Conservation (phyloP, 2,113 vertebrate species). For the Taurulus bubalis region DNA sequence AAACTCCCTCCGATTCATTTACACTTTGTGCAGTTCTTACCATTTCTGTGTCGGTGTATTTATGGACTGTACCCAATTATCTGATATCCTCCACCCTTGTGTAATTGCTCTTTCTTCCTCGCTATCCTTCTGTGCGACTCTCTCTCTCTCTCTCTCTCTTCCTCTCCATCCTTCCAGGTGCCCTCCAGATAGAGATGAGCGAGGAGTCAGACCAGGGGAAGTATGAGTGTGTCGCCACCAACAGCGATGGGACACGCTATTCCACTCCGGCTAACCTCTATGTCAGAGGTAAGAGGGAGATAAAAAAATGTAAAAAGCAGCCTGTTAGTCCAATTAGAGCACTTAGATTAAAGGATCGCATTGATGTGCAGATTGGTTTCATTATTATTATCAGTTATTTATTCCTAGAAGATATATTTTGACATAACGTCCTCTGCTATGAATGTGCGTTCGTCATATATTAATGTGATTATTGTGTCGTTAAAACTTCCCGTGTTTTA, state of each 20-base stretch:
- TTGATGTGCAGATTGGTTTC: background rate
- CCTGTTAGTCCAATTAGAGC: constrained; percentile 1
- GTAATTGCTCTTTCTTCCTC: constrained; percentile 57
- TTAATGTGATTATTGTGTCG: background rate
- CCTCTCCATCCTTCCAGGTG: constrained; percentile 85
- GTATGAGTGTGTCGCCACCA: constrained; percentile 99
- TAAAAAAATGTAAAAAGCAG: background rate
- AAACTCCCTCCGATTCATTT: constrained; percentile 79
- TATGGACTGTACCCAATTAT: constrained; percentile 16
- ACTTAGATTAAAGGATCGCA: background rate
- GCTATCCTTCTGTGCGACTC: constrained; percentile 53
- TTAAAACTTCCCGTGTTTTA: constrained; percentile 29
- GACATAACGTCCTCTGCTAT: background rate
- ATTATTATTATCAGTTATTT: background rate
- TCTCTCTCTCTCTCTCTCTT: constrained; percentile 40
- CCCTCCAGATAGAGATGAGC: constrained; percentile 98
- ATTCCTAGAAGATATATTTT: background rate
- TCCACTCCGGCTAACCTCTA: constrained; percentile 99
- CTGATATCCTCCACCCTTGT: constrained; percentile 71
- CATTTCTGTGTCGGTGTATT: constrained; percentile 81
- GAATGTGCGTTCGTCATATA: constrained; percentile 15
- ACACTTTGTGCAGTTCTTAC: constrained; percentile 89
- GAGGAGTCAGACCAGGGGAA: constrained; percentile 99
- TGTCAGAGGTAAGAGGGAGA: constrained; percentile 93
- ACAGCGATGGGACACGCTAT: constrained; percentile 98